phyloP scores from a whole-genome alignment of 2,888 invertebrate species.

The Sphecodes monilicornis region DNA sequence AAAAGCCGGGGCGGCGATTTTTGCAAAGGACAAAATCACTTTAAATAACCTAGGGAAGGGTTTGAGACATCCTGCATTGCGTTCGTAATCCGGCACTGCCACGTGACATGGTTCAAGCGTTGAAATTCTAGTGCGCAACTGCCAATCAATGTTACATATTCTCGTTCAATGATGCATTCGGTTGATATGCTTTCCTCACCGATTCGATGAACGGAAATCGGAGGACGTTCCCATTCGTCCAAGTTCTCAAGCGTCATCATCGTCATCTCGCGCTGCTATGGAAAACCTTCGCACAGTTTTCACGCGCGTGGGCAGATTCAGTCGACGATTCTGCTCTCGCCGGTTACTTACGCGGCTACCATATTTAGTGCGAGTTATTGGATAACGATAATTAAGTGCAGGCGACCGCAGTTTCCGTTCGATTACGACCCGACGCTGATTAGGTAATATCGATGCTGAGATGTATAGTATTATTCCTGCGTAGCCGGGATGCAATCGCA shows the following conservation, averaged over 20 bases:
- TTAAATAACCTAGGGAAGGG: too few species aligned
- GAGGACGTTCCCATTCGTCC: background rate
- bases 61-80: too few species aligned
- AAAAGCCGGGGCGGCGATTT: too few species aligned
- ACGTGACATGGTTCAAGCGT: too few species aligned
- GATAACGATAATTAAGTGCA: constrained; percentile 57
- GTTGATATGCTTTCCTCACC: background rate
- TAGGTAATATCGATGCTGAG: constrained; percentile 29
- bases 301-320: constrained; percentile 27
- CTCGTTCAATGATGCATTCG: background rate
- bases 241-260: background rate
- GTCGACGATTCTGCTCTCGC: constrained; percentile 8
- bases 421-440: constrained; percentile 24
- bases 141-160: too few species aligned
- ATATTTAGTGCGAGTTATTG: constrained; percentile 56
- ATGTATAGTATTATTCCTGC: constrained; percentile 35
- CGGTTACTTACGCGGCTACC: constrained; percentile 33
- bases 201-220: background rate
- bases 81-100: too few species aligned
- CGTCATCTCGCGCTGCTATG: background rate
- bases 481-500: background rate
- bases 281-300: constrained; percentile 26
- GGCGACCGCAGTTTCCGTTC: constrained; percentile 7
- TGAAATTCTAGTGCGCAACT: too few species aligned
- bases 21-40: too few species aligned